Evolutionary conservation across 1,140 invertebrate species (phyloP).

Genomic region (Drosophila teissieri): DNA sequence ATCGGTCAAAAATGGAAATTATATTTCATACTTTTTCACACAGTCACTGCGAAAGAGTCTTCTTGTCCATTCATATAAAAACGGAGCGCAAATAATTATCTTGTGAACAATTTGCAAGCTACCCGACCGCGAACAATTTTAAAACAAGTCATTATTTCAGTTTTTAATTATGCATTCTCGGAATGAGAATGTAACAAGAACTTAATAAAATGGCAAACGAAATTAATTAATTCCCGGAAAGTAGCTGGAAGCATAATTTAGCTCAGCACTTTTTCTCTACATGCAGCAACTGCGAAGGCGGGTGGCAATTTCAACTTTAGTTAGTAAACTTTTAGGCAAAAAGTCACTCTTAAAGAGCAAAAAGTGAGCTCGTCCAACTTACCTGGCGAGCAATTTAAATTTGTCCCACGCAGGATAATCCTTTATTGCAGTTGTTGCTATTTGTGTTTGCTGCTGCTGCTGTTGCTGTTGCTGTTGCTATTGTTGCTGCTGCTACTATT

Average conservation of each 20-base stretch:
- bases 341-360: conserved; percentile 42
- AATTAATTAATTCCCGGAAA: not conserved
- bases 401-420: conserved; percentile 64
- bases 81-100: too few species aligned
- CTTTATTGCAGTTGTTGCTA: conserved; percentile 42
- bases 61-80: too few species aligned
- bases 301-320: conserved; percentile 30
- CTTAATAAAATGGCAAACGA: not conserved
- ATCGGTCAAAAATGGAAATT: too few species aligned
- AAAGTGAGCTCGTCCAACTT: conserved; percentile 35
- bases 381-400: conserved; percentile 63
- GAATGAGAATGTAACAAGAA: not conserved
- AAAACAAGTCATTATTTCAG: not conserved
- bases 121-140: too few species aligned
- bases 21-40: too few species aligned
- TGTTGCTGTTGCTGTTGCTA: conserved; percentile 18
- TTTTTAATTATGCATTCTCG: not conserved
- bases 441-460: conserved; percentile 20
- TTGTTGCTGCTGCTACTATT: conserved; percentile 14
- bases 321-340: conserved; percentile 22
- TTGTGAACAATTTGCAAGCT: too few species aligned
- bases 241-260: conserved; percentile 8
- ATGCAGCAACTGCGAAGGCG: conserved; percentile 9
- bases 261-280: conserved; percentile 6
- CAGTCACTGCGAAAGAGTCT: too few species aligned